Conservation (phyloP, 1,140 invertebrate genomes). For the Papilio dardanus region DNA sequence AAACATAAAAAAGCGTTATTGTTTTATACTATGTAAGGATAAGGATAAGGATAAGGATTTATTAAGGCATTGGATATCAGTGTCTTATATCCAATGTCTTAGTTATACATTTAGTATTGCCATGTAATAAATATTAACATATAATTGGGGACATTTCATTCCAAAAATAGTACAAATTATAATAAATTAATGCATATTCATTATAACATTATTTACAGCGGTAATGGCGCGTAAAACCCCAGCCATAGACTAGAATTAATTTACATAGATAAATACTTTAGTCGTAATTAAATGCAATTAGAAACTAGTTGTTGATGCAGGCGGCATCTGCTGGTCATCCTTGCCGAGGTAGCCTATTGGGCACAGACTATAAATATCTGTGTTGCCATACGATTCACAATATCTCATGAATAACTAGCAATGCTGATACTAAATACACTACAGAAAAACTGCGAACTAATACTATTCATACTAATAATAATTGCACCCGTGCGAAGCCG, state of each 20-base stretch:
- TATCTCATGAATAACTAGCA: not conserved
- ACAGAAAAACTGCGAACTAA: too few species aligned
- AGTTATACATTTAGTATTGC: not conserved
- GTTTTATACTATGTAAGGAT: too few species aligned
- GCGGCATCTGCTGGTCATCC: slow-evolving; percentile 20
- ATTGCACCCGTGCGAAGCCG: too few species aligned
- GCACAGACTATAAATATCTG: not conserved
- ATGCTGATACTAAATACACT: too few species aligned
- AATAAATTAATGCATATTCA: slow-evolving; percentile 18
- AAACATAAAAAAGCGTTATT: too few species aligned
- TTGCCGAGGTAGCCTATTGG: not conserved
- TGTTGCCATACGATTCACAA: slow-evolving; percentile 17
- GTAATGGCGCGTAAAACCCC: not conserved
- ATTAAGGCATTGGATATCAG: too few species aligned
- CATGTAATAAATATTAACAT: not conserved
- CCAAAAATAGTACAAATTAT: slow-evolving; percentile 17
- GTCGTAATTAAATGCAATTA: not conserved
- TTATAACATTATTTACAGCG: not conserved
- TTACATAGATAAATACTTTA: not conserved
- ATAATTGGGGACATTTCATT: not conserved
- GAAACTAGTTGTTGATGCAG: slow-evolving; percentile 12
- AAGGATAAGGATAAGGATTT: too few species aligned
- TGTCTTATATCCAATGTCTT: too few species aligned
- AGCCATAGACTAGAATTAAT: not conserved
- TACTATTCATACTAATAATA: too few species aligned